Base-by-base conservation (phyloP, 2,888 invertebrate genomes). In the Formica aserva region DNA sequence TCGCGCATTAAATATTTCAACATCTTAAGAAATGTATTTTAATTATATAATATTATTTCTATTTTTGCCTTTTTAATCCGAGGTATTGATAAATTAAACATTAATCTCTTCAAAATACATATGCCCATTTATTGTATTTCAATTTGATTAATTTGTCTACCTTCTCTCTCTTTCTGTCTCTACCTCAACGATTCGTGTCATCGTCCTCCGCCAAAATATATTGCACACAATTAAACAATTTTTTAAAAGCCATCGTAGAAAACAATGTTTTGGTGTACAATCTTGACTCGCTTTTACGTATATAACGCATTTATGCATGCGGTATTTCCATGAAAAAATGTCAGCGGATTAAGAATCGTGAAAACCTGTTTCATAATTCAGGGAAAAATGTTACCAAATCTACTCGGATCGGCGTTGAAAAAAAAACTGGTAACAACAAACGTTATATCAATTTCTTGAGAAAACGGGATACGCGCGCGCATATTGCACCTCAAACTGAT, bases 321-420 rank as follows among this genome's bases (percentile, higher is more conserved):
- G n/a, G 55, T 45, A 57, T 35, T 69, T 75, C 80, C 57, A 41
- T 35, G 26, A 41, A 76, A 85, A 85, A 63, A 13, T 29, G 15
- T 1, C 32, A 55, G 18, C 11, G 18, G 22, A 72, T 71, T 52
- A 22, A 26, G 74, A 78, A 78, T 67, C 13, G 29, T 55, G 52
- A 83, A 86, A 86, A 86, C 83, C 74, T 41, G 81, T 86, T 86
- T 86, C 72, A 77, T 15, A 67, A 82, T 86, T 81, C 83, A 63
- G 26, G 29, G 67, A 86, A 86, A 71, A 66, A 67, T 29, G n/a
- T n/a, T 22, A 66, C 35, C 41, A 29, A 38, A 11, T 81, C 26
- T 63, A 9, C 13, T 48, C 38, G 11, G 0, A 66, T 38, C 38
- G 13, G 29, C 8, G 15, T 65, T n/a, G 1, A 67, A 35, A 35